Percentiles rank a stretch among this genome's conserved stretches.
These are phyloP conservation scores for Acipenser ruthenus DNA, from an alignment of 2,797 vertebrate genomes.

Conservation along the genomic window DNA sequence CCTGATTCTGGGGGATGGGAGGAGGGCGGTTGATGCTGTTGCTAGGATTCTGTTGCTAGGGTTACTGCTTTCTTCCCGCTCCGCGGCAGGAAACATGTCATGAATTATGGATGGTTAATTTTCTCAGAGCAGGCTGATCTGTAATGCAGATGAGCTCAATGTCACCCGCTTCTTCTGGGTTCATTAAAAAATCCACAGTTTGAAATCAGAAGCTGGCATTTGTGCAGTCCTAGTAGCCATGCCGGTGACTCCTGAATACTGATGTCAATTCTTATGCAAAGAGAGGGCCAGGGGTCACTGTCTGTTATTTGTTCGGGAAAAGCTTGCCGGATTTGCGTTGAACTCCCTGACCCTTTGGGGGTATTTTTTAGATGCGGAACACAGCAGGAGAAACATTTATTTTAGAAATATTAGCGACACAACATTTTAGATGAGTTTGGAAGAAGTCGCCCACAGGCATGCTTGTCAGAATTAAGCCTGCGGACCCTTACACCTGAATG, in stretches of 20 bases:
- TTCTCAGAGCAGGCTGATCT: conserved; percentile 76
- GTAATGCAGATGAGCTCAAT: conserved; percentile 82
- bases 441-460: not conserved
- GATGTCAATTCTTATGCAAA: conserved; percentile 76
- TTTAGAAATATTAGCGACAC: conserved; percentile 16
- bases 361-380: conserved; percentile 45
- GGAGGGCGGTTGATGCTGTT: conserved; percentile 62
- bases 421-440: not conserved
- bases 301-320: conserved; percentile 75
- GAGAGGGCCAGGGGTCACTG: conserved; percentile 62
- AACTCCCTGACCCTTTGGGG: conserved; percentile 57
- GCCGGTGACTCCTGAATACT: conserved; percentile 42
- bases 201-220: conserved; percentile 62
- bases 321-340: conserved; percentile 54
- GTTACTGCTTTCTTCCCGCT: conserved; percentile 60
- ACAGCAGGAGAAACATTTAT: conserved; percentile 33
- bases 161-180: conserved; percentile 55
- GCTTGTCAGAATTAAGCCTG: not conserved
- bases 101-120: conserved; percentile 93
- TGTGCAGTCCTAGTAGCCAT: conserved; percentile 43
- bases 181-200: conserved; percentile 58
- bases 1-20: conserved; percentile 29
- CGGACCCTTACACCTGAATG: conserved; percentile 1
- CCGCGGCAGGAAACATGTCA: conserved; percentile 76
- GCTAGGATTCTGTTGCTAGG: conserved; percentile 91